Evolutionary conservation across 2,888 invertebrate genomes (phyloP).

Genomic region (Orthosia cruda): DNA sequence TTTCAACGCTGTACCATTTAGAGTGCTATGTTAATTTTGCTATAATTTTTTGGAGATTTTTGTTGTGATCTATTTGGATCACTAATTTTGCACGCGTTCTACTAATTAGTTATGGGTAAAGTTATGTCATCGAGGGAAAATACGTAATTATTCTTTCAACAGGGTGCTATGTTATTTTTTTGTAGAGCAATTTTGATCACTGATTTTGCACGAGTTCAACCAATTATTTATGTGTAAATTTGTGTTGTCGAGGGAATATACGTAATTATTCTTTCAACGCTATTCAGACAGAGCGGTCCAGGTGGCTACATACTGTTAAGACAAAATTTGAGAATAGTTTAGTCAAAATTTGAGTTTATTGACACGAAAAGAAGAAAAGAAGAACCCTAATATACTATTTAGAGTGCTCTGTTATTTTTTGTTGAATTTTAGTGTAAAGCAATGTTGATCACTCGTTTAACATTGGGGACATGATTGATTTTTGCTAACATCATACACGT

Average conservation of each 20-base stretch:
- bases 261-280: constrained; percentile 30
- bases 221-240: constrained; percentile 61
- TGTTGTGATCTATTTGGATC: too few relatives aligned
- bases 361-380: too few relatives aligned
- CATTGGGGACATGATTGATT: neutral
- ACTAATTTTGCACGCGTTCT: constrained; percentile 27
- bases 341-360: too few relatives aligned
- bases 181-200: too few relatives aligned
- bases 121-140: constrained; percentile 48
- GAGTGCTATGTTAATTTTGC: neutral
- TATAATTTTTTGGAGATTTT: neutral
- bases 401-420: neutral
- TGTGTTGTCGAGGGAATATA: constrained; percentile 35
- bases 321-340: too few relatives aligned
- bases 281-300: neutral
- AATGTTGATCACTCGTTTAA: neutral
- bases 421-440: neutral
- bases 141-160: constrained; percentile 32
- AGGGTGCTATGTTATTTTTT: too few relatives aligned
- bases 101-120: constrained; percentile 56
- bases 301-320: too few relatives aligned
- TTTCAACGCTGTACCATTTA: constrained; percentile 12
- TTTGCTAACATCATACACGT: neutral
- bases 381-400: too few relatives aligned
- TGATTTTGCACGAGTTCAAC: constrained; percentile 48